Evolutionary conservation across 2,888 invertebrate species (phyloP).

Genomic region (Cyaniris semiargus): DNA sequence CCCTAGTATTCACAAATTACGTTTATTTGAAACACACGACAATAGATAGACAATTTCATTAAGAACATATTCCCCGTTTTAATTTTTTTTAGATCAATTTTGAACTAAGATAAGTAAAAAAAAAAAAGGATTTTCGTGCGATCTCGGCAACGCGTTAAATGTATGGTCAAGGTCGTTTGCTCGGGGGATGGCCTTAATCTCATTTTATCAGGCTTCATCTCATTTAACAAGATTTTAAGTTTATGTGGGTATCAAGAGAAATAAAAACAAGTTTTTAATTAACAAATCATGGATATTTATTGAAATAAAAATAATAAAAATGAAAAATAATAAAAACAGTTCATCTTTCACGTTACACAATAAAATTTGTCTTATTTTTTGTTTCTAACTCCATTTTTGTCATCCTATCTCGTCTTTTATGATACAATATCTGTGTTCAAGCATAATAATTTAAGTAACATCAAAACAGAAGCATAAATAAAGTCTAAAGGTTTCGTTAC

Average conservation of each 20-base stretch:
- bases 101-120: too few species aligned
- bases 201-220: neutral
- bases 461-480: neutral
- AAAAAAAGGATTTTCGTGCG: too few species aligned
- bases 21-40: too few species aligned
- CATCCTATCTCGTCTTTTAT: slow-evolving; percentile 44
- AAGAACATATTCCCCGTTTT: too few species aligned
- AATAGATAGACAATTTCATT: too few species aligned
- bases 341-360: slow-evolving; percentile 78
- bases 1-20: too few species aligned
- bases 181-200: too few species aligned
- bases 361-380: slow-evolving; percentile 77
- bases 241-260: neutral
- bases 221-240: neutral
- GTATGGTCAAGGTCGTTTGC: too few species aligned
- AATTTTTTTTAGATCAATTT: too few species aligned
- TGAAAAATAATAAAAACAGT: slow-evolving; percentile 81
- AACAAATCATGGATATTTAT: slow-evolving; percentile 81
- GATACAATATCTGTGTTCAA: slow-evolving; percentile 34
- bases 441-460: neutral
- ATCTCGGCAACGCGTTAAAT: too few species aligned
- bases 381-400: slow-evolving; percentile 66
- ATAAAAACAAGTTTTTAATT: slow-evolving; percentile 62
- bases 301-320: slow-evolving; percentile 81
- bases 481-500: neutral